phyloP scores from a whole-genome alignment of 2,797 vertebrate genomes.

The Tapirus indicus region DNA sequence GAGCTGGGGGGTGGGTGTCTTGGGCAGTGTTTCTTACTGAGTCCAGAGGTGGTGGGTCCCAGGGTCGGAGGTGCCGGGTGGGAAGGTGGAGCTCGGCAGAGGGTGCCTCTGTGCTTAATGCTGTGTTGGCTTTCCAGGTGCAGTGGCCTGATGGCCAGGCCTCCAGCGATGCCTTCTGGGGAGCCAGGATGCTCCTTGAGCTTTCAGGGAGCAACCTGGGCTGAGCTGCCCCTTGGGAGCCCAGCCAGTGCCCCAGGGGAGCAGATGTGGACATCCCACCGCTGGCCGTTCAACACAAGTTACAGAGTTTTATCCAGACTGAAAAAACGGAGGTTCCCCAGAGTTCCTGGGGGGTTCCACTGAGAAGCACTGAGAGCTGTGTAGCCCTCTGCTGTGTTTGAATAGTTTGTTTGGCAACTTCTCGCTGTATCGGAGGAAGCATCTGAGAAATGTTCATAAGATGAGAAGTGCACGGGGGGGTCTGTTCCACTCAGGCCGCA shows the following conservation, averaged over 20 bases:
- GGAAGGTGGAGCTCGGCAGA: not conserved
- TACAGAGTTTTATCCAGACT: not conserved
- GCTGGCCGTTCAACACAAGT: not conserved
- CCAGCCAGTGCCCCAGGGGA: not conserved
- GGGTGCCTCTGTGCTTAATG: fast-evolving
- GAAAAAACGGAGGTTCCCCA: not conserved
- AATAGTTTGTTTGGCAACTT: not conserved
- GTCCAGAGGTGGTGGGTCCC: not conserved
- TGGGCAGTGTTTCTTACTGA: not conserved
- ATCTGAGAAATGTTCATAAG: not conserved
- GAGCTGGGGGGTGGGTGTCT: not conserved
- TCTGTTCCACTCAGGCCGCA: not conserved
- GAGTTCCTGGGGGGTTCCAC: not conserved
- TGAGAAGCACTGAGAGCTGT: not conserved
- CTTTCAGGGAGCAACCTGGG: constrained; percentile 29
- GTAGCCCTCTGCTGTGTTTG: not conserved
- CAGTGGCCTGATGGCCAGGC: not conserved
- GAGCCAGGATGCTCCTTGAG: constrained; percentile 51
- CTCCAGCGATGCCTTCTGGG: constrained; percentile 59
- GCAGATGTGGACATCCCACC: not conserved
- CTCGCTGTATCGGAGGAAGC: not conserved
- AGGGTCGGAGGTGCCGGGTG: not conserved
- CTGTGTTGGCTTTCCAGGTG: constrained; percentile 51
- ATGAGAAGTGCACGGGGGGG: no score
- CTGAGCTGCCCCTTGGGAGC: not conserved